These are phyloP conservation scores for Hippolais icterina DNA, from an alignment of 2,113 vertebrate species.

Conservation along the genomic window DNA sequence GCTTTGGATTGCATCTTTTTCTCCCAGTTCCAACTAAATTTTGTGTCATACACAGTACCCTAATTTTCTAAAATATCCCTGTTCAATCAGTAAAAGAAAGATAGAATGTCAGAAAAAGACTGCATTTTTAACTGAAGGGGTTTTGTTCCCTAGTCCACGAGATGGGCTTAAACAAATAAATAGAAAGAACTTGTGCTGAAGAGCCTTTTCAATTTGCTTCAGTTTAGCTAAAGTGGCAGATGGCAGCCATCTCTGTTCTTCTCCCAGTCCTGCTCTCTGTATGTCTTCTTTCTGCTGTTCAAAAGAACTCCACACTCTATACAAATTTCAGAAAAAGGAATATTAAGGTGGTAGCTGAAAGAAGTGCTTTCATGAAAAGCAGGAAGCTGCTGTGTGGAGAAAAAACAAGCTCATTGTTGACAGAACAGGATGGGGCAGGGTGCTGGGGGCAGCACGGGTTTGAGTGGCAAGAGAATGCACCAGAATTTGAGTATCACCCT, in stretches of 20 bases:
- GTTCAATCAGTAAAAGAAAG: neutral
- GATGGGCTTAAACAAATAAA: slow-evolving; percentile 30
- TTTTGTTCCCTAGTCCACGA: neutral
- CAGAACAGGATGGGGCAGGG: neutral
- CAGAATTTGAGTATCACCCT: neutral
- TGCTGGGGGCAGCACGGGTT: neutral
- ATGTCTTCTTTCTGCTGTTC: slow-evolving; percentile 52
- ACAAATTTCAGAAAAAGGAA: slow-evolving; percentile 62
- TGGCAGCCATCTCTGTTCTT: slow-evolving; percentile 55
- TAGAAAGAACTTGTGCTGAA: slow-evolving; percentile 35
- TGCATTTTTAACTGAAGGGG: neutral
- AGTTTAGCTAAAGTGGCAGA: slow-evolving; percentile 61
- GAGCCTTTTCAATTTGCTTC: slow-evolving; percentile 33
- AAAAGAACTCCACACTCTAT: slow-evolving; percentile 46
- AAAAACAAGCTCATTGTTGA: slow-evolving; percentile 41
- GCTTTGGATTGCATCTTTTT: neutral
- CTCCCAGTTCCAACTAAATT: neutral
- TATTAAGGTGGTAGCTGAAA: slow-evolving; percentile 64
- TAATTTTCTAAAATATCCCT: neutral
- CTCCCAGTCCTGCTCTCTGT: slow-evolving; percentile 39
- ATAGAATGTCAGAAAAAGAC: neutral
- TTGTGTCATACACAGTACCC: neutral
- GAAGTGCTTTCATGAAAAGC: slow-evolving; percentile 65
- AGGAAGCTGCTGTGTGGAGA: slow-evolving; percentile 41
- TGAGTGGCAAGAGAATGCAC: neutral